Conservation (phyloP, 1,140 invertebrate genomes). For the Anastatus disparis region DNA sequence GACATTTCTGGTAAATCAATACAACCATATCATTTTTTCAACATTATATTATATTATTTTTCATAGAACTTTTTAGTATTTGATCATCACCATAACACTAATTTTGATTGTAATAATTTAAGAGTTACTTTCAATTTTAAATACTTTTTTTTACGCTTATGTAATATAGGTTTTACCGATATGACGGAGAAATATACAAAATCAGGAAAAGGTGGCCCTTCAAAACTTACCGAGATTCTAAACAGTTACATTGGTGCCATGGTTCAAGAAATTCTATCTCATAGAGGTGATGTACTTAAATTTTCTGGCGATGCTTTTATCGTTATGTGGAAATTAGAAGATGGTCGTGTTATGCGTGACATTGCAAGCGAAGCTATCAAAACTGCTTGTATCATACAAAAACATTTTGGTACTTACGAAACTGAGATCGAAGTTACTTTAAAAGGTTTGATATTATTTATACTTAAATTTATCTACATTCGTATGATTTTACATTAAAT, state of each 20-base stretch:
- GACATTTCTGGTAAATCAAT: conserved; percentile 69
- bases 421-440: conserved; percentile 72
- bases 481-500: too few relatives aligned
- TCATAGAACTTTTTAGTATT: too few relatives aligned
- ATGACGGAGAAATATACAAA: conserved; percentile 73
- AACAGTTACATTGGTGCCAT: conserved; percentile 76
- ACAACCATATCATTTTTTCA: neutral
- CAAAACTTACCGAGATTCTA: conserved; percentile 71
- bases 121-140: neutral
- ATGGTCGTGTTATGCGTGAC: conserved; percentile 67
- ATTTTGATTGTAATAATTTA: too few relatives aligned
- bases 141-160: neutral
- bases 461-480: too few relatives aligned
- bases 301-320: conserved; percentile 77
- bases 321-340: conserved; percentile 70
- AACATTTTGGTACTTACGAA: conserved; percentile 70
- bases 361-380: conserved; percentile 71
- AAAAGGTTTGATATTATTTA: conserved; percentile 67
- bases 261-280: conserved; percentile 73
- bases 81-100: too few relatives aligned
- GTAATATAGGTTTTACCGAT: conserved; percentile 69
- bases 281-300: conserved; percentile 74
- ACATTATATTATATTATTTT: too few relatives aligned
- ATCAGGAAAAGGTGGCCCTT: conserved; percentile 71
- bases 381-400: conserved; percentile 73